Conservation (phyloP, 2,797 vertebrate species). For the Pseudocheirus occidentalis region DNA sequence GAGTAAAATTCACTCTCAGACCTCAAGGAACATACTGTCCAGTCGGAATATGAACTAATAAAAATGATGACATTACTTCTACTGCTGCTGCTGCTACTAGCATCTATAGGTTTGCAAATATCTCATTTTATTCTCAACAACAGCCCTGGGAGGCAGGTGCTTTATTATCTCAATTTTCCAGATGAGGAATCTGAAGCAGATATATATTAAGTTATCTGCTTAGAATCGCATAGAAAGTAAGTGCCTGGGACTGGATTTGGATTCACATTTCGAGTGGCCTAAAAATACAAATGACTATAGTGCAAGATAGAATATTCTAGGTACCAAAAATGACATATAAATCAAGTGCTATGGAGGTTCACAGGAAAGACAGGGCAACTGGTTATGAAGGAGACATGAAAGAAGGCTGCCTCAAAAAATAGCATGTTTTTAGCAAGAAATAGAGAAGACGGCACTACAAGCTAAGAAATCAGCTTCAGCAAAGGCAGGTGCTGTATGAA, state of each 20-base stretch:
- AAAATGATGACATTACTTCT: not conserved
- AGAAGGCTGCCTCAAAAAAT: not conserved
- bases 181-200: not conserved
- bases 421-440: not conserved
- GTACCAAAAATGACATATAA: not conserved
- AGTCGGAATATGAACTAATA: not conserved
- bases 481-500: not conserved
- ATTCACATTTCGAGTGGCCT: not conserved
- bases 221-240: not conserved
- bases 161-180: not conserved
- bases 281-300: not conserved
- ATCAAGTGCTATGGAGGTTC: not conserved
- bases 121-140: not conserved
- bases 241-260: not conserved
- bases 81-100: not conserved
- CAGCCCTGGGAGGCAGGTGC: not conserved
- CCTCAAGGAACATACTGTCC: not conserved
- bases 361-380: not conserved
- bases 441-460: not conserved
- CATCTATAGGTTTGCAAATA: not conserved
- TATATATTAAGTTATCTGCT: not conserved
- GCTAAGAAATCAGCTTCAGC: not conserved
- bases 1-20: not conserved
- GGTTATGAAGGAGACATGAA: not conserved
- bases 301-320: not conserved